phyloP scores from a whole-genome alignment of 2,888 invertebrate species.

The Tryphoninae sp. region DNA sequence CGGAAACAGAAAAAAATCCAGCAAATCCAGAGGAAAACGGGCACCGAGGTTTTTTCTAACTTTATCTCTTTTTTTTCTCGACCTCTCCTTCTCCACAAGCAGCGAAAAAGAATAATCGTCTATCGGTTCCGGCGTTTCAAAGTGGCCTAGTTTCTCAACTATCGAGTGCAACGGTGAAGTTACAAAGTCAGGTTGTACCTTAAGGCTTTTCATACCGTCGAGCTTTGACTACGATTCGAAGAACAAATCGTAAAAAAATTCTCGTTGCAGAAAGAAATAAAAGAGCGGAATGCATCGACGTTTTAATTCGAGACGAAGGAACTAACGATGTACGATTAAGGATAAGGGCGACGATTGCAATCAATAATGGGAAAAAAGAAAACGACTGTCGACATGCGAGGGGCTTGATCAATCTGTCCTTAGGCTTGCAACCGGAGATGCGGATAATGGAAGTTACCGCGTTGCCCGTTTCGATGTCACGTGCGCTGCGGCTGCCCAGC shows the following conservation, averaged over 20 bases:
- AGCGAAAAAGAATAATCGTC: constrained; percentile 47
- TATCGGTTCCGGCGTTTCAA: constrained; percentile 56
- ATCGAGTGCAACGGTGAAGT: constrained; percentile 36
- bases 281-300: not conserved
- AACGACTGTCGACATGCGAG: not conserved
- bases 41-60: not conserved
- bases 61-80: constrained; percentile 13
- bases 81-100: not conserved
- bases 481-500: not conserved
- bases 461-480: not conserved
- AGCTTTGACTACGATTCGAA: not conserved
- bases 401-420: not conserved
- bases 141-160: constrained; percentile 58
- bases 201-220: not conserved
- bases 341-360: not conserved
- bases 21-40: not conserved
- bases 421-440: not conserved
- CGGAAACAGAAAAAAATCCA: not conserved
- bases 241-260: not conserved
- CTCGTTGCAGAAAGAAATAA: not conserved
- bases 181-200: not conserved
- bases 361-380: not conserved
- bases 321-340: too few species aligned
- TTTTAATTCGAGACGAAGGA: too few species aligned
- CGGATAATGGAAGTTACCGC: constrained; percentile 1